Conservation (phyloP, 2,888 invertebrate species). For the Aromia moschata region DNA sequence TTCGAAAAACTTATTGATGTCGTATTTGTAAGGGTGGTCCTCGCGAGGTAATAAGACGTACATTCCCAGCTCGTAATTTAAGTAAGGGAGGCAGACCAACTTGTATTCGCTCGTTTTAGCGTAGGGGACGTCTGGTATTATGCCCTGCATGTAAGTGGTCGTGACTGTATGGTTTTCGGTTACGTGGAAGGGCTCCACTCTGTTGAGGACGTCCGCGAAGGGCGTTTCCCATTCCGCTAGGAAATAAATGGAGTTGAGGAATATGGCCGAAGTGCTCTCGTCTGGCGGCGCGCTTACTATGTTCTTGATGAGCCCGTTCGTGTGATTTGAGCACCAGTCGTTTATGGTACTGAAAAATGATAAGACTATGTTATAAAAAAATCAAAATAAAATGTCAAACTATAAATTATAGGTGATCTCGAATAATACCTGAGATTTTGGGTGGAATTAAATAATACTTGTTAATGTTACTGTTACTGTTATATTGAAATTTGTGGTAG, state of each 20-base stretch:
- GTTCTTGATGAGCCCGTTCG: constrained; percentile 58
- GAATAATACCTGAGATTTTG: no score
- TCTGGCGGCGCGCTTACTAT: constrained; percentile 56
- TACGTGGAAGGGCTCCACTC: constrained; percentile 50
- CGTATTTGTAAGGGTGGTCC: constrained; percentile 48
- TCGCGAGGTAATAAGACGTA: constrained; percentile 62
- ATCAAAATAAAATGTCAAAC: no score
- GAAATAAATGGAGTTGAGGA: constrained; percentile 64
- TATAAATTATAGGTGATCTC: no score
- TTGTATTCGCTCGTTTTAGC: constrained; percentile 56
- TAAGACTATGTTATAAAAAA: constrained; percentile 9
- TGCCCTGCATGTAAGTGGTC: constrained; percentile 54
- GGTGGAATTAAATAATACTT: no score
- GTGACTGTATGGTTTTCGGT: constrained; percentile 41
- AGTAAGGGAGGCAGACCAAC: constrained; percentile 63
- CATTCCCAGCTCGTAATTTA: constrained; percentile 61
- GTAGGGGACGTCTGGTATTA: constrained; percentile 55
- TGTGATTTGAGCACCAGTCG: constrained; percentile 55
- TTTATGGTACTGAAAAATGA: constrained; percentile 52
- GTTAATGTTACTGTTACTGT: no score
- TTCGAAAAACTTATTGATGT: constrained; percentile 52
- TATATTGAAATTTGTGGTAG: no score
- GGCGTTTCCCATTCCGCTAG: constrained; percentile 63
- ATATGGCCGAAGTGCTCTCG: constrained; percentile 55
- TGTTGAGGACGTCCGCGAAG: constrained; percentile 58